These are phyloP conservation scores for Tenthredo distinguenda DNA, from an alignment of 2,888 invertebrate species.

Conservation along the genomic window DNA sequence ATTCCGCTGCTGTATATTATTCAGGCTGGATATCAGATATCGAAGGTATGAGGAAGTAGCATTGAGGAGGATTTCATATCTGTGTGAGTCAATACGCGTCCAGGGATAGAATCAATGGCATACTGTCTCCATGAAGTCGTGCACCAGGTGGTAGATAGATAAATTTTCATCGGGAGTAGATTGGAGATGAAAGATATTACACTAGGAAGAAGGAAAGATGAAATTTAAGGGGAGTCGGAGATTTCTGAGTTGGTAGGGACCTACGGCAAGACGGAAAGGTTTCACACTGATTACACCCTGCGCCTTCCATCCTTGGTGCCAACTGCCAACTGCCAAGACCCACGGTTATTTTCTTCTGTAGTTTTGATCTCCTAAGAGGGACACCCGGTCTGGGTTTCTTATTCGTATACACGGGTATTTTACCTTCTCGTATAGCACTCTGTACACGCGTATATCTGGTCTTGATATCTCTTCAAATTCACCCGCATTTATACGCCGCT, in stretches of 20 bases:
- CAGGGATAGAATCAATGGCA: background rate
- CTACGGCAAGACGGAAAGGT: conserved; percentile 18
- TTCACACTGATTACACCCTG: conserved; percentile 31
- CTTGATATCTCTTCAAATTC: conserved; percentile 15
- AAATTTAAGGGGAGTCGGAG: background rate
- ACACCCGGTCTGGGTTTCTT: background rate
- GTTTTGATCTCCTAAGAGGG: conserved; percentile 12
- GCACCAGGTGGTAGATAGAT: conserved; percentile 23
- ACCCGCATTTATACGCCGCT: conserved; percentile 1
- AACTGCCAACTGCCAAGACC: conserved; percentile 22
- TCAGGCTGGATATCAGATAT: background rate
- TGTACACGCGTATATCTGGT: background rate
- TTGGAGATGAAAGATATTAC: conserved; percentile 21
- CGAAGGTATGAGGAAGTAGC: background rate
- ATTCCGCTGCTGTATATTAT: background rate
- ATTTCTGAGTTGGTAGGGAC: background rate
- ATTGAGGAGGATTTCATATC: background rate
- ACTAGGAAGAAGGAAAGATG: background rate
- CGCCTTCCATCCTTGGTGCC: background rate
- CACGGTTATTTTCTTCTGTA: background rate
- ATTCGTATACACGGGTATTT: background rate
- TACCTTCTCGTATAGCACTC: background rate
- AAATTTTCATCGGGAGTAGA: conserved; percentile 16
- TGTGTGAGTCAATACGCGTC: background rate
- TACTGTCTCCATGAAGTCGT: background rate